phyloP scores from a whole-genome alignment of 2,888 invertebrate species.

The Drosophila borealis region DNA sequence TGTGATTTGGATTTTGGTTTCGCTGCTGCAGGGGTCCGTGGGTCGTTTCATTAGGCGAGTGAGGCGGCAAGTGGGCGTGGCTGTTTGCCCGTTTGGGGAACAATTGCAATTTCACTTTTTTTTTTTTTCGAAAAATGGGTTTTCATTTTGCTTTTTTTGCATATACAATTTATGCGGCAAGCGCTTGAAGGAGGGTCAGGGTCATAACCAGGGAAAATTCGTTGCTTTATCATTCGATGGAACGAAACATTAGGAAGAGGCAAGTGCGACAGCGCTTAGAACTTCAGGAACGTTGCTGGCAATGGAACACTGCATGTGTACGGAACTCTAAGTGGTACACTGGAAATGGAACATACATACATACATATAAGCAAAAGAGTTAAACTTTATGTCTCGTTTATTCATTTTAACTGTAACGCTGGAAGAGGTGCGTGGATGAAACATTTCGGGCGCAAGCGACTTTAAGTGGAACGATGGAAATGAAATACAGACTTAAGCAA shows the following conservation, averaged over 20 bases:
- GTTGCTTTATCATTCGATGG: background rate
- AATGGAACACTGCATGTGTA: background rate
- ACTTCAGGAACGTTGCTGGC: too few species aligned
- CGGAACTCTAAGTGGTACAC: background rate
- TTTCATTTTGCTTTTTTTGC: slow-evolving; percentile 4
- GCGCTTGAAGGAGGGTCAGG: slow-evolving; percentile 34
- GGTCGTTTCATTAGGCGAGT: slow-evolving; percentile 49
- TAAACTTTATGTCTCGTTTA: background rate
- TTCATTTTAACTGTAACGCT: background rate
- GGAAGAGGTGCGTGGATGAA: background rate
- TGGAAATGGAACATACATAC: background rate
- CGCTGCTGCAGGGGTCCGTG: slow-evolving; percentile 17
- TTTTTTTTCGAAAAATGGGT: slow-evolving; percentile 44
- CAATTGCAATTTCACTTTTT: slow-evolving; percentile 59
- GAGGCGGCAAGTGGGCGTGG: slow-evolving; percentile 23
- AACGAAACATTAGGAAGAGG: slow-evolving; percentile 8
- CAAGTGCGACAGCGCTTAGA: background rate
- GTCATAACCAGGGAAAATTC: slow-evolving; percentile 26
- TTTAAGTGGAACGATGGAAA: background rate
- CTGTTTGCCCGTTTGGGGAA: slow-evolving; percentile 43
- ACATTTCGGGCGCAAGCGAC: too few species aligned
- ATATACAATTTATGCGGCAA: slow-evolving; percentile 30
- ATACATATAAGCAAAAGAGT: too few species aligned
- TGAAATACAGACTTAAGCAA: too few species aligned
- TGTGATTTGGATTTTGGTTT: slow-evolving; percentile 51